Evolutionary conservation across 2,797 vertebrate genomes (phyloP), one percentile per base, ranked within the genome.

Genomic region (Pangasius djambal): DNA sequence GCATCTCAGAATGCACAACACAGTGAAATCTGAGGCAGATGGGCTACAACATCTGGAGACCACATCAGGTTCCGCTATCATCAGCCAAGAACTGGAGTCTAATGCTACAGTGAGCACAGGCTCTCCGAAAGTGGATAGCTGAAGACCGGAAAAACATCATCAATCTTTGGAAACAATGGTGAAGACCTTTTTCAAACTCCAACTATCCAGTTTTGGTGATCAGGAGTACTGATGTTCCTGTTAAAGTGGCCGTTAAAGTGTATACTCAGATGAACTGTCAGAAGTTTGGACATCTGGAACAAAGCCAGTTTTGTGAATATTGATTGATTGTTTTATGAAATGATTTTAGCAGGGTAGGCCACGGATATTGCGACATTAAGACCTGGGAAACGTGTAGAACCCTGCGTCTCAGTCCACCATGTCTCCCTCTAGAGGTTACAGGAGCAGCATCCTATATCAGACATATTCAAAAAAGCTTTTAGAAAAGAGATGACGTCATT

Each of bases 371-470:
- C 12, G 28, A 52, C 0, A 52, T 57, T 57, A 25, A 40, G 31
- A 40, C 31, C 5, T 82, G 55, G 2, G 2, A 40, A 61, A 82
- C 25, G 31, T 59, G 31, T 34, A 25, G 13, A 8, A 31, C 13
- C 31, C n/a, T 34, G n/a, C 50, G 6, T 61, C 31, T 25, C n/a
- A 22, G 3, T 2, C 7, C 34, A 44, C 25, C 44, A 28, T 83
- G 81, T 44, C 81, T 83, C 81, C 81, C 81, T 83, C 82, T 83
- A 67, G 59, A n/a, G 82, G 40, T 48, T 18, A 65, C 16, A n/a
- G 6, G 6, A 83, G 57, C 9, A 65, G 55, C 31, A 25, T 37
- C 20, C 48, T n/a, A 50, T n/a, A 3, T 77, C 48, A 18, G 12
- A 28, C 25, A 50, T 77, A 77, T 52, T 77, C 48, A 52, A 55